Base-by-base conservation (phyloP, 2,888 invertebrate genomes). In the Drosophila picticornis region DNA sequence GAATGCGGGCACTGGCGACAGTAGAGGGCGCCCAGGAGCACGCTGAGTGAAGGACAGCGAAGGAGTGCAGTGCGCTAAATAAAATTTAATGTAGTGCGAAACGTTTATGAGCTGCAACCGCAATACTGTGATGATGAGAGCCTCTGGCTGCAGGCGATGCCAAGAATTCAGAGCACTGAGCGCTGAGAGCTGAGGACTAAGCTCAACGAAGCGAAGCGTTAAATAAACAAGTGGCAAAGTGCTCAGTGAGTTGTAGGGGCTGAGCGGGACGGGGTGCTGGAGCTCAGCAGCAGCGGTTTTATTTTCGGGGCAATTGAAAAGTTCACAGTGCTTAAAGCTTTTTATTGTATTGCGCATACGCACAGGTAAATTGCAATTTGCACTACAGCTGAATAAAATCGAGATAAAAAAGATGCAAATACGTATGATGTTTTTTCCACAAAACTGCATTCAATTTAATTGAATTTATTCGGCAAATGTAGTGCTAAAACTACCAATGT, bases 21-120 rank as follows among this genome's bases (percentile, higher is more conserved):
- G 50, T 57, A 43, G 53, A 46, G 51, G 62, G 80, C 56, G 56
- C 29, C 31, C 59, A 58, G 72, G 32, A 59, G 53, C 25, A 46
- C 9, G 22, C 22, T 46, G 40, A 16, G 16, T 16, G 16, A n/a
- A 19, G 34, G 34, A 50, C 46, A 25, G 29, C 25, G 50, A 34
- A 52, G 58, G 36, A 64, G 52, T 46, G 64, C 56, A 77, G 69
- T 81, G 81, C 56, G 76, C 90, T 89, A 84, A 87, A 86, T 87
- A 89, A 87, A 87, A 90, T 87, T 87, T 88, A 90, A 87, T 87
- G 87, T 88, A 88, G 90, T 87, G 87, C 88, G 84, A 87, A 87
- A 90, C 90, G 90, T 87, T 87, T 87, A 87, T 90, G 88, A 90
- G 88, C 86, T 85, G 88, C 86, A 86, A 83, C 90, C 88, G 77